A percentile compares a stretch with the other conserved stretches of the same genome.
Evolutionary conservation across 1,140 invertebrate genomes (phyloP).

Genomic region (Aplysia californica): DNA sequence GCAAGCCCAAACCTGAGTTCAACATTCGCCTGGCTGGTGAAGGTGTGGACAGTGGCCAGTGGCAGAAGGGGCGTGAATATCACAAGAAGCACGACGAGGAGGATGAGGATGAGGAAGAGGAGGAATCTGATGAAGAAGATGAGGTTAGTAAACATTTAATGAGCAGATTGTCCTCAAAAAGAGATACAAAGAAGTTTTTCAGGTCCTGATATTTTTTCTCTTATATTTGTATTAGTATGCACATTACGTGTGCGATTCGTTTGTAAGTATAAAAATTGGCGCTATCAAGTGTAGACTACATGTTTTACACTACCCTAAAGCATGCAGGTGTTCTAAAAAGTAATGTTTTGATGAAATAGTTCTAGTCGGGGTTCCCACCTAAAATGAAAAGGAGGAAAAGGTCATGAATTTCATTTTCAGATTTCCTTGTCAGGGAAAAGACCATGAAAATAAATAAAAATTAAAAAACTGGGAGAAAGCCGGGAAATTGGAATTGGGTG

Average conservation of each 20-base stretch:
- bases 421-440: too few species aligned
- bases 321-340: too few species aligned
- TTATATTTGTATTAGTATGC: not conserved
- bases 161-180: not conserved
- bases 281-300: not conserved
- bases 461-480: too few species aligned
- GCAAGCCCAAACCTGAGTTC: slow-evolving; percentile 47
- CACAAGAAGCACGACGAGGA: slow-evolving; percentile 51
- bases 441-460: too few species aligned
- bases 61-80: slow-evolving; percentile 53
- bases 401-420: too few species aligned
- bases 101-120: slow-evolving; percentile 34
- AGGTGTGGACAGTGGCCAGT: slow-evolving; percentile 48
- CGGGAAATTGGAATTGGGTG: too few species aligned
- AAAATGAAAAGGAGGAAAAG: too few species aligned
- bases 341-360: too few species aligned
- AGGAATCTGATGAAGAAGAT: slow-evolving; percentile 44
- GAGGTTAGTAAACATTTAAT: slow-evolving; percentile 21
- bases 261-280: not conserved
- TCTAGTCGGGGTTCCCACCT: too few species aligned
- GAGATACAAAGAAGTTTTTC: not conserved
- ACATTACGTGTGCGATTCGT: not conserved
- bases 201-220: not conserved
- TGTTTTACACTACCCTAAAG: not conserved
- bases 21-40: slow-evolving; percentile 59